Conservation (phyloP, 2,888 invertebrate genomes). For the Oligia fasciuncula region DNA sequence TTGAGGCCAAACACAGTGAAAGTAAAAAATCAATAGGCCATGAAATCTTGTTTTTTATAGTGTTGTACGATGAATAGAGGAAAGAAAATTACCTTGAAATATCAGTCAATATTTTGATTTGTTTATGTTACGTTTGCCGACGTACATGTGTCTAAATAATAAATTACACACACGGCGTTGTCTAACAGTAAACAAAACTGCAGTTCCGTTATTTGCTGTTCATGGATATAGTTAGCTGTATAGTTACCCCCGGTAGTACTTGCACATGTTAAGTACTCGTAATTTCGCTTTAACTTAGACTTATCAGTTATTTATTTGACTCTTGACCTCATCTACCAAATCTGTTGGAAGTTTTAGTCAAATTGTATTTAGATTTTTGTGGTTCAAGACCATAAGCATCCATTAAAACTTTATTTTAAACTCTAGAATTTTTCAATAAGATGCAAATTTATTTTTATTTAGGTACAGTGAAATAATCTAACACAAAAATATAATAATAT, state of each 20-base stretch:
- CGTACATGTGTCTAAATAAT: slow-evolving; percentile 30
- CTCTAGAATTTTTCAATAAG: not conserved
- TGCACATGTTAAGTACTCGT: not conserved
- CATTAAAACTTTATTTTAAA: not conserved
- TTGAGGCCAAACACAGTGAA: not conserved
- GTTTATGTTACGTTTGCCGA: not conserved
- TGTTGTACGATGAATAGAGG: not conserved
- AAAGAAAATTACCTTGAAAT: slow-evolving; percentile 10
- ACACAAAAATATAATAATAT: not conserved
- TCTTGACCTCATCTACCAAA: not conserved
- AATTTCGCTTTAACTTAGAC: not conserved
- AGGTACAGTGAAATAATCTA: not conserved
- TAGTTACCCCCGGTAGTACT: slow-evolving; percentile 4
- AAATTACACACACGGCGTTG: slow-evolving; percentile 14
- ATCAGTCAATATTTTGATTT: slow-evolving; percentile 30
- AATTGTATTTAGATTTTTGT: not conserved
- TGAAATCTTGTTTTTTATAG: not conserved
- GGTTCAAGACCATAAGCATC: not conserved
- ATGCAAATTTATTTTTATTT: slow-evolving; percentile 44
- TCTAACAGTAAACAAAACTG: slow-evolving; percentile 27
- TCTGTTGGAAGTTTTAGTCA: not conserved
- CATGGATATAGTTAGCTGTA: not conserved
- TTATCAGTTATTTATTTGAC: not conserved
- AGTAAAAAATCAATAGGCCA: not conserved
- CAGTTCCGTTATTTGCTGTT: slow-evolving; percentile 12